phyloP scores from a whole-genome alignment of 2,113 vertebrate species.

The Corynorhinus townsendii region DNA sequence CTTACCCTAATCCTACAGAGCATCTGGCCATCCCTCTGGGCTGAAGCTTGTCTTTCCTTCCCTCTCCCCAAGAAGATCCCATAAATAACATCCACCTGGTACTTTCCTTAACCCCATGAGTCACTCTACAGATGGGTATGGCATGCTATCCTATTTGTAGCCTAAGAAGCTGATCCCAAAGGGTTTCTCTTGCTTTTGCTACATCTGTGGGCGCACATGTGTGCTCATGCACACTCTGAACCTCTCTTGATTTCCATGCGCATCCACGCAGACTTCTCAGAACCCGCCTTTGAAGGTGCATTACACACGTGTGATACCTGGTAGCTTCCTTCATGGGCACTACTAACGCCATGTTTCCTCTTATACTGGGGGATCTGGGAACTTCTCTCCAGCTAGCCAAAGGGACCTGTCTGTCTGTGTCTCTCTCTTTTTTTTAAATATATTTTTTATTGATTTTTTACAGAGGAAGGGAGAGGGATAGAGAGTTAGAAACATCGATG shows the following conservation, averaged over 20 bases:
- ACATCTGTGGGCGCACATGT: background rate
- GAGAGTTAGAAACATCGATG: too few species aligned
- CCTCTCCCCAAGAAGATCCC: background rate
- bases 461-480: too few species aligned
- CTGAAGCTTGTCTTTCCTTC: background rate
- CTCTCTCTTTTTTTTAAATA: too few species aligned
- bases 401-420: background rate
- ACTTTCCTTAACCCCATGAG: background rate
- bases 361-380: background rate
- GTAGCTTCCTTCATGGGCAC: background rate
- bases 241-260: background rate
- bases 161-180: background rate
- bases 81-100: conserved; percentile 1
- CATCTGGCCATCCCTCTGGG: background rate
- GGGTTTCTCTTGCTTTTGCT: background rate
- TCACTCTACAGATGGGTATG: background rate
- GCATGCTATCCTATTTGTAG: background rate
- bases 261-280: background rate
- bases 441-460: too few species aligned
- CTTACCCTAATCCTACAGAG: background rate
- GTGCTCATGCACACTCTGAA: background rate
- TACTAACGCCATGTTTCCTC: background rate
- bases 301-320: background rate
- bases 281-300: background rate
- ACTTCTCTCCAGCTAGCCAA: background rate